Base-by-base conservation (phyloP, 2,113 vertebrate species). In the Perognathus longimembris region DNA sequence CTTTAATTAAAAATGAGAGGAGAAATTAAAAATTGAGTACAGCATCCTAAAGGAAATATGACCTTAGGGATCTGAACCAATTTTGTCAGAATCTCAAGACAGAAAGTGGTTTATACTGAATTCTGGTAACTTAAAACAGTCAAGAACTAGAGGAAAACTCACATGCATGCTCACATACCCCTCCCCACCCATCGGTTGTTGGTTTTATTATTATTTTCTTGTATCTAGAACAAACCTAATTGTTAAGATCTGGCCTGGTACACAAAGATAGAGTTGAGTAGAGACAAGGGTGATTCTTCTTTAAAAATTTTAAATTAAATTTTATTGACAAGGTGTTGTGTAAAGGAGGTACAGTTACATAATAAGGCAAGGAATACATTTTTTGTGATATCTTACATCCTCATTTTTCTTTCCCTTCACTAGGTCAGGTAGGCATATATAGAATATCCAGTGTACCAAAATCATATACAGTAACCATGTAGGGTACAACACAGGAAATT, bases 1-100 rank as follows among this genome's bases (percentile, higher is more conserved):
- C 83, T 76, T 94, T 97, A 96, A 97, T 97, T 97, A 97, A 97
- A 94, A 93, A 70, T 88, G 88, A 95, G 90, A 59, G 70, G 71
- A 83, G 76, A 97, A 95, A 93, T 90, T 80, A 57, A 40, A 63
- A 45, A 74, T 95, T 94, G 87, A 66, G 71, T 92, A 75, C 18
- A 82, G 61, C 74, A 91, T 96, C 91, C 92, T 74, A 89, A 88
- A 93, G 76, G 92, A 92, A 95, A 93, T 92, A 78, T 63, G 82
- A 89, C 10, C 5, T 76, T 83, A 92, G 59, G 24, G 40, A 95
- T 93, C 84, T 79, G 75, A 66, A 67, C 9, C 91, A 38, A 92
- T 92, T 88, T 76, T 94, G 74, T 89, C 63, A 89, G 91, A 91
- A 83, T 93, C 50, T 30, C 64, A 78, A 75, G n/a, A 30, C 36